These are phyloP conservation scores for Natrix natrix DNA, from an alignment of 2,797 vertebrate species.

Conservation along the genomic window DNA sequence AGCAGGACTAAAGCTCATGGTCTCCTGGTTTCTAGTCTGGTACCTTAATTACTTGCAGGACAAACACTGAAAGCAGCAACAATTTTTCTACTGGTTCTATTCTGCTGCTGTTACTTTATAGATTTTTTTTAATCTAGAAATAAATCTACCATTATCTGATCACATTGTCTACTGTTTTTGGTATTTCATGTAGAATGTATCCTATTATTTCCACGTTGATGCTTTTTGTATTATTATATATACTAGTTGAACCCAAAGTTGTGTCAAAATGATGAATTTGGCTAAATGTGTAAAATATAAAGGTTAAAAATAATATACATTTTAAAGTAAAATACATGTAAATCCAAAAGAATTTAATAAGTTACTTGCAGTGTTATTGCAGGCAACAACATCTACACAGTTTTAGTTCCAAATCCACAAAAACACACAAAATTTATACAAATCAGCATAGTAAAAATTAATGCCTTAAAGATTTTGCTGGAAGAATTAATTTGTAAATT, in stretches of 20 bases:
- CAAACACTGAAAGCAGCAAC: neutral
- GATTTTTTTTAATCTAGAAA: neutral
- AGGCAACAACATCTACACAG: slow-evolving; percentile 90
- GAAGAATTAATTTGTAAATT: slow-evolving; percentile 93
- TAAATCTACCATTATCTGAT: neutral
- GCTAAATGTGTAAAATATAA: neutral
- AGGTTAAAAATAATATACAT: slow-evolving; percentile 48
- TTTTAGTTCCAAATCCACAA: slow-evolving; percentile 87
- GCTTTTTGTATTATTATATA: neutral
- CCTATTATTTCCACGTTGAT: neutral
- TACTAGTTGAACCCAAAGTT: neutral
- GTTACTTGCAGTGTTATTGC: slow-evolving; percentile 96
- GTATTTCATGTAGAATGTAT: neutral
- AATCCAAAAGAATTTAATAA: slow-evolving; percentile 85
- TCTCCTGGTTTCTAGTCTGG: neutral
- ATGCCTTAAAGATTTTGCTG: slow-evolving; percentile 94
- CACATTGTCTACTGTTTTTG: neutral
- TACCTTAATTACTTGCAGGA: neutral
- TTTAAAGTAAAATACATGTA: slow-evolving; percentile 76
- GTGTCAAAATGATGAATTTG: neutral
- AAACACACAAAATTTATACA: slow-evolving; percentile 92
- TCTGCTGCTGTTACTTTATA: neutral
- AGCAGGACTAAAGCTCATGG: neutral
- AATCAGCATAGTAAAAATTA: slow-evolving; percentile 97
- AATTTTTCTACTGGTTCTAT: neutral